Evolutionary conservation across 2,888 invertebrate species (phyloP).

Genomic region (Masnerella sp.): DNA sequence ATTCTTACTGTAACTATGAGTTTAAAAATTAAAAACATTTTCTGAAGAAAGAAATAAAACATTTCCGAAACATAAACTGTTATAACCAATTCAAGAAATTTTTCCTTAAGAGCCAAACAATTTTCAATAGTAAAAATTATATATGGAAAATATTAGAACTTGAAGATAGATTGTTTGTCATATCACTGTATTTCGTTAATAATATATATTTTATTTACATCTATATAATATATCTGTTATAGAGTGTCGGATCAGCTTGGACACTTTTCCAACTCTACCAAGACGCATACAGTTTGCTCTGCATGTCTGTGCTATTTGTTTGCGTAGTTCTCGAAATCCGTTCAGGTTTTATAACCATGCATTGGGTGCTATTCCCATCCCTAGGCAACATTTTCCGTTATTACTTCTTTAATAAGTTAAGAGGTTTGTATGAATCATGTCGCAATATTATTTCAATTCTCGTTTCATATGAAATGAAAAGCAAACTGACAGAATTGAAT

Average conservation of each 20-base stretch:
- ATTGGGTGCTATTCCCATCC: slow-evolving; percentile 83
- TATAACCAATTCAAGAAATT: too few relatives aligned
- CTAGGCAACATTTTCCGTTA: slow-evolving; percentile 79
- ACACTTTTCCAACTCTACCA: slow-evolving; percentile 80
- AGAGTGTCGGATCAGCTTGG: slow-evolving; percentile 78
- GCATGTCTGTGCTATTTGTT: slow-evolving; percentile 79
- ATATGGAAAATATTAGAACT: too few relatives aligned
- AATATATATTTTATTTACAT: too few relatives aligned
- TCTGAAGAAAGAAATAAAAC: too few relatives aligned
- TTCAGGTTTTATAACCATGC: slow-evolving; percentile 84
- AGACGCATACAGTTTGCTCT: slow-evolving; percentile 80
- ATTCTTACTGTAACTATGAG: too few relatives aligned
- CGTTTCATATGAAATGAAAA: background rate
- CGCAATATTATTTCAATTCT: background rate
- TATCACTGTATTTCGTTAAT: too few relatives aligned
- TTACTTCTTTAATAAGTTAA: slow-evolving; percentile 78
- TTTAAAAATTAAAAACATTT: too few relatives aligned
- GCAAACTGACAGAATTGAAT: background rate
- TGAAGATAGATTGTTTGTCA: too few relatives aligned
- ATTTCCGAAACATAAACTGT: too few relatives aligned
- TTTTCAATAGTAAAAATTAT: too few relatives aligned
- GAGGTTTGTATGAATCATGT: slow-evolving; percentile 73
- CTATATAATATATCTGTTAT: slow-evolving; percentile 60
- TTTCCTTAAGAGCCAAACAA: too few relatives aligned
- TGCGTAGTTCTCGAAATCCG: slow-evolving; percentile 81